A percentile compares a stretch with the other conserved stretches of the same genome.
These are phyloP conservation scores for Neodiprion lecontei DNA, from an alignment of 1,140 invertebrate genomes.

Conservation along the genomic window DNA sequence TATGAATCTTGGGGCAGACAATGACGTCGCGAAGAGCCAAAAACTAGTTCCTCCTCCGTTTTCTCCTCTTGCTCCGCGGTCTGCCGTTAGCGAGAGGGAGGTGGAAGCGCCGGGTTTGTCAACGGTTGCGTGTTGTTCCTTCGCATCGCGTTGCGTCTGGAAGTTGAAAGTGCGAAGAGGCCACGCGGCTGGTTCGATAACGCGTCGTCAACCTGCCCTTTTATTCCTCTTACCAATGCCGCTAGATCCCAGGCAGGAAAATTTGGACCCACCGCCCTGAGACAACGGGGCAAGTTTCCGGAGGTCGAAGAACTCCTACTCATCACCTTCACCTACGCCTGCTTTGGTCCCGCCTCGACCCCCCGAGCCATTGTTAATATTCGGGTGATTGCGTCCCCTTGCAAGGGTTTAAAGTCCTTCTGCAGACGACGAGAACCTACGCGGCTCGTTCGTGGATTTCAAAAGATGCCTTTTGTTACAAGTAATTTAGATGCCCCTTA, in stretches of 20 bases:
- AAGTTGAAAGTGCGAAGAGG: background rate
- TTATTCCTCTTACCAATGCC: too few relatives aligned
- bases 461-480: background rate
- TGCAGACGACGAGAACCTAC: background rate
- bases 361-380: background rate
- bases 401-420: background rate
- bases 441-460: background rate
- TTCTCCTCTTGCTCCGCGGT: background rate
- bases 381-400: background rate
- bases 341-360: too few relatives aligned
- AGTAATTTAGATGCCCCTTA: background rate
- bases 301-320: background rate
- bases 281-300: background rate
- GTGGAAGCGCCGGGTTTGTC: background rate
- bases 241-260: background rate
- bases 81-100: background rate
- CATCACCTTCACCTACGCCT: too few relatives aligned
- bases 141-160: background rate
- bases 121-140: background rate
- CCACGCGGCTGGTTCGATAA: background rate
- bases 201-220: background rate
- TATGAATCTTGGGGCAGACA: conserved; percentile 7
- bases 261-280: background rate
- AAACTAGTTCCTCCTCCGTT: conserved; percentile 2
- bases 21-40: background rate